These are phyloP conservation scores for Drosophila cracens DNA, from an alignment of 2,888 invertebrate species.

Conservation along the genomic window DNA sequence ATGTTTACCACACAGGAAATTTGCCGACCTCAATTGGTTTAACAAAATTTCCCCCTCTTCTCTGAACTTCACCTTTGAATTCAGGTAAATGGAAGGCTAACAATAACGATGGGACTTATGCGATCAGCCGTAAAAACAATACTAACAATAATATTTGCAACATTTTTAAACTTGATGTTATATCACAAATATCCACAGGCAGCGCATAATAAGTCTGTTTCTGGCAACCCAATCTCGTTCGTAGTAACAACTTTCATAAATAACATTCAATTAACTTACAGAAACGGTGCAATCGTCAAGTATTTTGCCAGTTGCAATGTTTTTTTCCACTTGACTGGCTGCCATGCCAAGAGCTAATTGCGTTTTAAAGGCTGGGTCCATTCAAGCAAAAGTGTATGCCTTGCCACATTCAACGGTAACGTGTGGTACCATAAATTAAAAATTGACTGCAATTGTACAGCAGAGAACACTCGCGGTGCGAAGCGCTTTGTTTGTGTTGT, in stretches of 20 bases:
- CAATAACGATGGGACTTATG: background rate
- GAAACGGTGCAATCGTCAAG: background rate
- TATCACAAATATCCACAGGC: background rate
- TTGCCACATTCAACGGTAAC: slow-evolving; percentile 6
- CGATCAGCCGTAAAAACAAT: background rate
- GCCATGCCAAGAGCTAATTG: slow-evolving; percentile 43
- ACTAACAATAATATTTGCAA: background rate
- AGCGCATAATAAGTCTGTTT: background rate
- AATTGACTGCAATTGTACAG: slow-evolving; percentile 56
- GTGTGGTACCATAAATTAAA: slow-evolving; percentile 64
- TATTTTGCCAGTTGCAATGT: slow-evolving; percentile 3
- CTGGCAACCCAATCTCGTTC: background rate
- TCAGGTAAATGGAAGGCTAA: background rate
- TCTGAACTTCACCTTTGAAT: background rate
- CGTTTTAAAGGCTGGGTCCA: slow-evolving; percentile 22
- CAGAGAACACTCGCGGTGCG: slow-evolving; percentile 15
- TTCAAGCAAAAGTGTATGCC: slow-evolving; percentile 6
- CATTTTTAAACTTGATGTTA: background rate
- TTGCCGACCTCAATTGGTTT: slow-evolving; percentile 13
- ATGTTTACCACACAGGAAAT: slow-evolving; percentile 3
- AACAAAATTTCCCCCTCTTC: slow-evolving; percentile 5
- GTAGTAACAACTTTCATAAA: background rate
- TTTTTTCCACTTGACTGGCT: slow-evolving; percentile 15
- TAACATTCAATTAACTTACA: slow-evolving; percentile 8
- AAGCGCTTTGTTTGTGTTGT: slow-evolving; percentile 37